These are phyloP conservation scores for Callimorpha dominula DNA, from an alignment of 2,888 invertebrate species.

Conservation along the genomic window DNA sequence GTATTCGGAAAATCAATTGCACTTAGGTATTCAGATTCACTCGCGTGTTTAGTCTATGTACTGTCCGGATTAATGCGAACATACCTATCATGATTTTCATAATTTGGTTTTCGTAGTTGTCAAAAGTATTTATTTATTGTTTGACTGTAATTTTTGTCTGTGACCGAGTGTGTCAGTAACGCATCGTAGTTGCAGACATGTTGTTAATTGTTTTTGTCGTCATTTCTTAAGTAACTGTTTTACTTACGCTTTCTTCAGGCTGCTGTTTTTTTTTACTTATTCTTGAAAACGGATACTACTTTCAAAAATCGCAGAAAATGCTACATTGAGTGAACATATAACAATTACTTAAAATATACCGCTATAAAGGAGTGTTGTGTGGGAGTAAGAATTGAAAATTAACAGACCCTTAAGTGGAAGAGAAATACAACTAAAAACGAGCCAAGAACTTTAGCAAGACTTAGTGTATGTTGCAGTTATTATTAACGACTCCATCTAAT, in stretches of 20 bases:
- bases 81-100: background rate
- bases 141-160: background rate
- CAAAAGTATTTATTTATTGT: background rate
- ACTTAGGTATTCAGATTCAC: conserved; percentile 35
- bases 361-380: too few relatives aligned
- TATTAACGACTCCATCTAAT: background rate
- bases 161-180: background rate
- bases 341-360: too few relatives aligned
- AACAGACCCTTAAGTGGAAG: background rate
- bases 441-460: too few relatives aligned
- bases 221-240: background rate
- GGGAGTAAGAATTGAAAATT: too few relatives aligned
- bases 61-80: background rate
- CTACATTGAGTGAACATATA: background rate
- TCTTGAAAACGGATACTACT: background rate
- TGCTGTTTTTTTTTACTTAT: background rate
- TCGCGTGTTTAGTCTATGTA: background rate
- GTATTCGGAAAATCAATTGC: conserved; percentile 52
- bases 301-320: background rate
- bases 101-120: background rate
- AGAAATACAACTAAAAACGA: background rate
- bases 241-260: background rate
- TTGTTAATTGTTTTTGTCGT: background rate
- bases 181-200: background rate
- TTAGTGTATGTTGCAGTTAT: background rate